Evolutionary conservation across 2,888 invertebrate species (phyloP), one percentile per base, ranked within the genome.

Genomic region (Parnassius smintheus): DNA sequence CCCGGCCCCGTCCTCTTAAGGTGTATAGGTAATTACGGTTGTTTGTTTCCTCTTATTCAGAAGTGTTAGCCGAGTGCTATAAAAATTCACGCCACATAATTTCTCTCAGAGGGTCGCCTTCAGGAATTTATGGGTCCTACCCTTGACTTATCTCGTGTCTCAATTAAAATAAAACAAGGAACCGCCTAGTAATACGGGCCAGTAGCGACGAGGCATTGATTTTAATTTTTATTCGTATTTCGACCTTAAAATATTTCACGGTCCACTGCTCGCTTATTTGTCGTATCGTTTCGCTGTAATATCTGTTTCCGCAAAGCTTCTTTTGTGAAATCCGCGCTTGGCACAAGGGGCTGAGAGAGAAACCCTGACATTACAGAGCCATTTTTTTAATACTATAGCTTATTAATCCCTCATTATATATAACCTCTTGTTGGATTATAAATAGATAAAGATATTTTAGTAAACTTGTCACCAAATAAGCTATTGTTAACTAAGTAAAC

Each of bases 221-320:
- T 84, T 83, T 80, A 82, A 86, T 84, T 83, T 81, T 79, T 76
- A 79, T 82, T 74, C 67, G 76, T 75, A 81, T 81, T 77, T 75
- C 63, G 61, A 66, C 59, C 68, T 66, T 63, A 70, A 74, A 76
- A 82, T 80, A 79, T 72, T 72, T 71, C 71, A 68, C 76, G 77
- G 73, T 70, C 75, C 72, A 68, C 71, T 72, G 70, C 68, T 66
- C 65, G 68, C 74, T 77, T 81, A 81, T 83, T 85, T 85, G 81
- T 82, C 79, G 80, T 73, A 65, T 68, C 67, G 71, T 77, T 79
- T 78, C 74, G 78, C 76, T 79, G 70, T 81, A 77, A 81, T 81
- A 77, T 81, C 75, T 79, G 78, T 77, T 82, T 81, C 75, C 75
- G 68, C 72, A 76, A 81, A 82, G 77, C 79, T 70, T 77, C 76